Base-by-base conservation (phyloP, 1,140 invertebrate genomes). In the Spodoptera litura region DNA sequence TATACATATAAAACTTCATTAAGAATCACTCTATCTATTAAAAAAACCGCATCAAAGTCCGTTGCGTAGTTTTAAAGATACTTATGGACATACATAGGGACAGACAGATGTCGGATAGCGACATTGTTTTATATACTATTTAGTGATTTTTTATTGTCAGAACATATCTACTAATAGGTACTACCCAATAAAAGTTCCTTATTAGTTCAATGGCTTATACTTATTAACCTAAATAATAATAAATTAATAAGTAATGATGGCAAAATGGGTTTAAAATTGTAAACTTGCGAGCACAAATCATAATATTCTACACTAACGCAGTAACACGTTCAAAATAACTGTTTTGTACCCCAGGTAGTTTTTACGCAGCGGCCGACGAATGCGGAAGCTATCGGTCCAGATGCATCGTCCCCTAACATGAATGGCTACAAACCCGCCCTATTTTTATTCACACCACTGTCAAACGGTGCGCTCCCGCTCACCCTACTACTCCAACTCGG, bases 401-500 rank as follows among this genome's bases (percentile, higher is more conserved):
- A 77, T 79, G 79, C 70, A 75, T 68, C 82, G 73, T 78, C 70
- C 78, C 81, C 78, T 72, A 58, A 27, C 81, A 90, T 91, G 89
- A 93, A 92, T 93, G 90, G 88, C 74, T 74, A 71, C 79, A 74
- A 86, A 87, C 80, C 85, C 86, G 83, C 86, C 87, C 87, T 84
- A 68, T 81, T 84, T 81, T 83, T 78, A 79, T 81, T 80, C 79
- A 83, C 84, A 85, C 86, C 88, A 83, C 80, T 82, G 86, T 80
- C 79, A 78, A 80, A 82, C 75, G 62, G 78, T n/a, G 35, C 62
- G 78, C 76, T 78, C 85, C 83, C 83, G 82, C 77, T 85, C 85
- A 85, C 89, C 88, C 87, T 88, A 83, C 89, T 86, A 89, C 89
- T 87, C 86, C 80, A 88, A 87, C 80, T 88, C 78, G 80, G 89